Evolutionary conservation across 2,888 invertebrate species (phyloP).

Genomic region (Ptilodon capucinus): DNA sequence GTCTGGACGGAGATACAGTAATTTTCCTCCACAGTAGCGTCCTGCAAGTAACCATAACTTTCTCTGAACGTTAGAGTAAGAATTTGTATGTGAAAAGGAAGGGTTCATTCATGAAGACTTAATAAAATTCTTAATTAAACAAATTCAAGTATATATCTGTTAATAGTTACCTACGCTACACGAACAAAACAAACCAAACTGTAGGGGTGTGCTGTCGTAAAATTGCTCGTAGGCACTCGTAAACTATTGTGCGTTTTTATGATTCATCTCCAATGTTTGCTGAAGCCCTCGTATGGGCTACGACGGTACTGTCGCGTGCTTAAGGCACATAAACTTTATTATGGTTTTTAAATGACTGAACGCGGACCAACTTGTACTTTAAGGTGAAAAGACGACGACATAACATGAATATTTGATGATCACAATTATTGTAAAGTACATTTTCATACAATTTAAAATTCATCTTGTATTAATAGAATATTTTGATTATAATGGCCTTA

Average conservation of each 20-base stretch:
- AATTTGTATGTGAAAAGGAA: too few species aligned
- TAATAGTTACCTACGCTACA: slow-evolving; percentile 2
- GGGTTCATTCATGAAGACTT: too few species aligned
- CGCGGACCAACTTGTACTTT: slow-evolving; percentile 1
- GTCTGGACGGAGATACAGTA: too few species aligned
- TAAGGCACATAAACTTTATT: slow-evolving; percentile 34
- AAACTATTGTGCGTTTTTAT: slow-evolving; percentile 79
- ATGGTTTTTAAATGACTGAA: slow-evolving; percentile 25
- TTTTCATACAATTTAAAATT: too few species aligned
- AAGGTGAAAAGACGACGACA: neutral
- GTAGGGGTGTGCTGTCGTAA: slow-evolving; percentile 54
- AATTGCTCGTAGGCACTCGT: slow-evolving; percentile 68
- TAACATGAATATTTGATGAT: neutral
- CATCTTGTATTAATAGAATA: too few species aligned
- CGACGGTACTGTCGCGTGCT: slow-evolving; percentile 48
- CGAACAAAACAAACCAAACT: slow-evolving; percentile 24
- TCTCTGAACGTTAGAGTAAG: too few species aligned
- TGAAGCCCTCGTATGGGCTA: slow-evolving; percentile 47
- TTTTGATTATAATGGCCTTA: too few species aligned
- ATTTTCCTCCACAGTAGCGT: too few species aligned
- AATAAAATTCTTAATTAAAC: too few species aligned
- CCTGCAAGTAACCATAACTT: too few species aligned
- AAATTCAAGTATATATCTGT: neutral
- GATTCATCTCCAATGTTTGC: slow-evolving; percentile 75
- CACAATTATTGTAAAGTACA: neutral